Evolutionary conservation across 2,888 invertebrate species (phyloP), one percentile per base, ranked within the genome.

Genomic region (Drosophila monieri): DNA sequence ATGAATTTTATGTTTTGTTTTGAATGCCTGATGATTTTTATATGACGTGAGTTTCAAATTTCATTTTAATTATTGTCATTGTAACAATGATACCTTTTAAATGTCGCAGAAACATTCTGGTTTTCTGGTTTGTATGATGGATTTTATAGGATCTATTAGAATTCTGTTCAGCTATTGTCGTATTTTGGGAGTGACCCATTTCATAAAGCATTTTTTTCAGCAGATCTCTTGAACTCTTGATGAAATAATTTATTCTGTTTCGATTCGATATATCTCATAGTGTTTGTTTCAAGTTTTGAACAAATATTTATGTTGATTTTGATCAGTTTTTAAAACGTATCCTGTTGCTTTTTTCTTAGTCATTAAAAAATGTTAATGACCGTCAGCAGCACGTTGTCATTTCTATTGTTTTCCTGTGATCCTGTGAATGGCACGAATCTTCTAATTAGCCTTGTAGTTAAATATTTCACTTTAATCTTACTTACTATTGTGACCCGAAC

Each of bases 391-490:
- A 35, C 10, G 10, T 21, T 43, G 21, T 2, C 21, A 0, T 15
- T 43, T 18, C 10, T 43, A 18, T 21, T 21, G 12, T 10, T 12
- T 6, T 6, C 35, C 35, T 12, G 9, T 21, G 43, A 43, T 43
- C 21, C 43, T 43, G 43, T 12, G 21, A 21, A 18, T 10, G 21
- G 6, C 15, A 18, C 21, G 10, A 21, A 18, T 6, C 21, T 21
- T 21, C 12, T n/a, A n/a, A n/a, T n/a, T n/a, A 18, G 43, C 21
- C 9, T 18, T 43, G 4, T 5, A 6, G 0, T 46, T 21, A 32
- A 54, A 25, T 32, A 43, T 47, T 21, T 12, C n/a, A 25, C 59
- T 9, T 0, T 4, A 14, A 23, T 9, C 23, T 10, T 64, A 64
- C 64, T 64, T 52, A 64, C 18, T 18, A 18, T 18, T 18, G 18